phyloP scores from a whole-genome alignment of 2,888 invertebrate species.

The Onthophagus sagittarius region DNA sequence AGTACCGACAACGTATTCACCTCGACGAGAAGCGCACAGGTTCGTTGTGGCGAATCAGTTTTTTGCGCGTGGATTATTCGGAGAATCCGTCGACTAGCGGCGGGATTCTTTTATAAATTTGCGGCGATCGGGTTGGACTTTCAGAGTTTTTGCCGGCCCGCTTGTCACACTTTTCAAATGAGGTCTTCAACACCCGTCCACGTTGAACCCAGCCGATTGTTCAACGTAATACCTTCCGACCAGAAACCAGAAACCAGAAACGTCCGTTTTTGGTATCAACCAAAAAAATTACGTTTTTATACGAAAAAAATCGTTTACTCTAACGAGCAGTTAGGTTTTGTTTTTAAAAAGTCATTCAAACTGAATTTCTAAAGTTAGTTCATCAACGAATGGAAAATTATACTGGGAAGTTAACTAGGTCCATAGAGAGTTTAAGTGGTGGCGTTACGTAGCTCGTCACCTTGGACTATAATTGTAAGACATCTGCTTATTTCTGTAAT shows the following conservation, averaged over 20 bases:
- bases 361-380: not conserved
- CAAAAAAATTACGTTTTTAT: constrained; percentile 12
- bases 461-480: constrained; percentile 9
- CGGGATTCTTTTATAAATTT: constrained; percentile 14
- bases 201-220: constrained; percentile 9
- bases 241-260: not conserved
- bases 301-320: constrained; percentile 14
- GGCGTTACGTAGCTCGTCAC: constrained; percentile 6
- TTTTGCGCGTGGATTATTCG: constrained; percentile 8
- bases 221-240: constrained; percentile 7
- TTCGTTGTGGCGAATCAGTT: not conserved
- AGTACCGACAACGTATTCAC: not conserved
- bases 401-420: not conserved
- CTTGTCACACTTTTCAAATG: constrained; percentile 24
- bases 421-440: not conserved
- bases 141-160: constrained; percentile 18
- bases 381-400: not conserved
- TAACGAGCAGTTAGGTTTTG: no score
- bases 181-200: constrained; percentile 19
- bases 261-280: constrained; percentile 5
- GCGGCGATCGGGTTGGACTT: not conserved
- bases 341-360: no score
- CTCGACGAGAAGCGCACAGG: not conserved
- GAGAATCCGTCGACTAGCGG: not conserved
- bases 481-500: constrained; percentile 13